Evolutionary conservation across 1,140 invertebrate species (phyloP).

Genomic region (Lysiphlebus fabarum): DNA sequence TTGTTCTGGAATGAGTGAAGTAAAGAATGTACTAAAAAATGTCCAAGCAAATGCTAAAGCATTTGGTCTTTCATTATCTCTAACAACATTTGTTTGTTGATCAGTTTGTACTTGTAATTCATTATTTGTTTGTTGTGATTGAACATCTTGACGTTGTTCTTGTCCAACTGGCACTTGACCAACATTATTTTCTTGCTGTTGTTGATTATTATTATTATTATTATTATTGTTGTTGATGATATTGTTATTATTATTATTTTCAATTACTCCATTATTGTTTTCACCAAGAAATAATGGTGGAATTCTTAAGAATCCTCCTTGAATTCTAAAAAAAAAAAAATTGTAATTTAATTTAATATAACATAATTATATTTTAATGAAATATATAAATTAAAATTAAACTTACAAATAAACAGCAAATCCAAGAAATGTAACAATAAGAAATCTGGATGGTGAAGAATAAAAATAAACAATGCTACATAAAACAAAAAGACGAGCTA

Average conservation of each 20-base stretch:
- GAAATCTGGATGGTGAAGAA: slow-evolving; percentile 76
- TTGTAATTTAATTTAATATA: no score
- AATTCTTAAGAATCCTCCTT: slow-evolving; percentile 66
- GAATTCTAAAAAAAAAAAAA: slow-evolving; percentile 53
- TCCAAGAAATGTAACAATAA: slow-evolving; percentile 73
- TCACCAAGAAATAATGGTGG: slow-evolving; percentile 57
- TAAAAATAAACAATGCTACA: slow-evolving; percentile 86
- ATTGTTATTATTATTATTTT: slow-evolving; percentile 50
- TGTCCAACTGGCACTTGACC: slow-evolving; percentile 30
- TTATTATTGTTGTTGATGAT: no score
- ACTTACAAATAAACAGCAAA: slow-evolving; percentile 80
- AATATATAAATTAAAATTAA: no score
- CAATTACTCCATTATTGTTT: slow-evolving; percentile 50
- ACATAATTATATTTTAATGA: no score
- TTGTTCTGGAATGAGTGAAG: slow-evolving; percentile 73
- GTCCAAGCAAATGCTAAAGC: slow-evolving; percentile 69
- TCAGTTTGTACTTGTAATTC: slow-evolving; percentile 29
- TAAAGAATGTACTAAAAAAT: slow-evolving; percentile 73
- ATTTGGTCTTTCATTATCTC: slow-evolving; percentile 58
- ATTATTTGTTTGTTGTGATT: slow-evolving; percentile 29
- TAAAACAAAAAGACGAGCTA: slow-evolving; percentile 71
- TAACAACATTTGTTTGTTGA: slow-evolving; percentile 41
- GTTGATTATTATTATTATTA: no score
- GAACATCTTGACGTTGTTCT: slow-evolving; percentile 29
- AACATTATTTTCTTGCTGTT: slow-evolving; percentile 20